Evolutionary conservation across 2,113 vertebrate genomes (phyloP).

Genomic region (Rhabdornis inornatus): DNA sequence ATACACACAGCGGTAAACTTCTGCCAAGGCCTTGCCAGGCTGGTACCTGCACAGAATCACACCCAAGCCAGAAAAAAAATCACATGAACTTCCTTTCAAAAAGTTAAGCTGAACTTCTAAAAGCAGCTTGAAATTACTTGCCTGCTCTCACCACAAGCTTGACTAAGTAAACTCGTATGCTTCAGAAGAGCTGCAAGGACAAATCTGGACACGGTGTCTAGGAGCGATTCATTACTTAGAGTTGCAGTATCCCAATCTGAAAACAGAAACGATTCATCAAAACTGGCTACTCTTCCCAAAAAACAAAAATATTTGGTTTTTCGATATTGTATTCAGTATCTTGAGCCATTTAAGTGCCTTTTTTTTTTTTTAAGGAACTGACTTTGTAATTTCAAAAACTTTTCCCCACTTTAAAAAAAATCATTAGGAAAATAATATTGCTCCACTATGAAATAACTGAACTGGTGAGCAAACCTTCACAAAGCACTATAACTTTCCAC

Average conservation of each 20-base stretch:
- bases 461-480: not conserved
- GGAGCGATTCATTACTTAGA: constrained; percentile 88
- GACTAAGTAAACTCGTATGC: constrained; percentile 87
- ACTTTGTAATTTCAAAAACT: not conserved
- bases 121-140: constrained; percentile 62
- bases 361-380: not conserved
- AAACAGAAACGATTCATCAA: constrained; percentile 52
- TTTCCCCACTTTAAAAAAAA: not conserved
- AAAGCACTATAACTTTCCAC: not conserved
- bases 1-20: constrained; percentile 93
- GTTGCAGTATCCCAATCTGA: constrained; percentile 97
- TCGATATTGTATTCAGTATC: not conserved
- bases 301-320: not conserved
- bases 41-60: constrained; percentile 82
- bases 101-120: not conserved
- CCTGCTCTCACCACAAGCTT: constrained; percentile 92
- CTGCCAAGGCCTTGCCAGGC: constrained; percentile 88
- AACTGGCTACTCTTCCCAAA: not conserved
- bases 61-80: not conserved
- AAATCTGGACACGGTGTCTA: constrained; percentile 94
- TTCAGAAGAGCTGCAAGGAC: constrained; percentile 93
- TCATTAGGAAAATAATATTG: not conserved
- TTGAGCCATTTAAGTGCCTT: not conserved
- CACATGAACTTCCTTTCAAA: not conserved
- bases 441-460: not conserved